These are phyloP conservation scores for Symphodus melops DNA, from an alignment of 2,113 vertebrate genomes.

Conservation along the genomic window DNA sequence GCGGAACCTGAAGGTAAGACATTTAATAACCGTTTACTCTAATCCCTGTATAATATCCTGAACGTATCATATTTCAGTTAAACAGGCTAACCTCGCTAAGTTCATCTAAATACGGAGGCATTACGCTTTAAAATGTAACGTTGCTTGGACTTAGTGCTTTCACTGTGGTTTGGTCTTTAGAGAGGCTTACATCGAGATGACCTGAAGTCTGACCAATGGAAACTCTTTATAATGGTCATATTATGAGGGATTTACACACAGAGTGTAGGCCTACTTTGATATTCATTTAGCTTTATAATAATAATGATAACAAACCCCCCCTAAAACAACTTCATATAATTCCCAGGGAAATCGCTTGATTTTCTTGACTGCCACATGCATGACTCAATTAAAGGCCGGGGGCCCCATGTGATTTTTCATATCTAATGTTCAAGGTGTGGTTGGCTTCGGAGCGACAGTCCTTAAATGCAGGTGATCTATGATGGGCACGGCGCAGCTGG, in stretches of 20 bases:
- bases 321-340: not conserved
- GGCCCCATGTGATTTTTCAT: slow-evolving; percentile 59
- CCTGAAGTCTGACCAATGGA: slow-evolving; percentile 28
- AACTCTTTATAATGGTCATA: not conserved
- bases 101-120: slow-evolving; percentile 69
- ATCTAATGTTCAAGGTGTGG: slow-evolving; percentile 76
- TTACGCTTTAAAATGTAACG: slow-evolving; percentile 62
- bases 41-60: slow-evolving; percentile 71
- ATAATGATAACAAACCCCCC: not conserved
- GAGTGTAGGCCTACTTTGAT: not conserved
- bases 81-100: slow-evolving; percentile 74
- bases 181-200: slow-evolving; percentile 41
- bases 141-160: slow-evolving; percentile 14
- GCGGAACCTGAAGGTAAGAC: slow-evolving; percentile 79
- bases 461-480: slow-evolving; percentile 54
- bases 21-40: slow-evolving; percentile 65
- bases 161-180: slow-evolving; percentile 13
- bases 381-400: slow-evolving; percentile 52
- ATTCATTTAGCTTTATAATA: not conserved
- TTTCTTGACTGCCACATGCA: slow-evolving; percentile 20
- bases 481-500: slow-evolving; percentile 50
- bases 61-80: slow-evolving; percentile 76
- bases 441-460: slow-evolving; percentile 47
- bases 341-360: not conserved
- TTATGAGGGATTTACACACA: slow-evolving; percentile 14